Conservation (phyloP, 2,797 vertebrate genomes). For the Dendrocincla tyrannina region DNA sequence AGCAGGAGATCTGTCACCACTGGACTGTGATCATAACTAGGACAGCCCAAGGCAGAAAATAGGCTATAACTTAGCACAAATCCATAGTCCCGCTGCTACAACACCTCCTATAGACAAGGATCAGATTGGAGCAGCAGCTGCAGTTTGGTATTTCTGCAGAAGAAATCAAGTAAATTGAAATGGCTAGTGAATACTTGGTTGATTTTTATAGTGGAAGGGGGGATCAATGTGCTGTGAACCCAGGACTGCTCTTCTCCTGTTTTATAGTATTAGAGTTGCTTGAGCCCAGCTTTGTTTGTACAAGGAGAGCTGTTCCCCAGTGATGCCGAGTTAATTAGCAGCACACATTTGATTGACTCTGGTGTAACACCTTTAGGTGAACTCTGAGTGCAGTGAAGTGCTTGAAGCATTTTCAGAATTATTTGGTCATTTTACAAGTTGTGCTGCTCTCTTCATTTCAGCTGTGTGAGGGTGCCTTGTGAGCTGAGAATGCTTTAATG, state of each 20-base stretch:
- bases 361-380: background rate
- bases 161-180: background rate
- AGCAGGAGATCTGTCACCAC: background rate
- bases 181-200: background rate
- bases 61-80: conserved; percentile 12
- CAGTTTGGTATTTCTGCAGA: background rate
- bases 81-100: background rate
- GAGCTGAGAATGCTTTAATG: background rate
- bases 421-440: background rate
- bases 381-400: background rate
- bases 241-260: background rate
- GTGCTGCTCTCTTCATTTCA: background rate
- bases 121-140: background rate
- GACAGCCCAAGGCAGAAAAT: background rate
- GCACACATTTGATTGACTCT: background rate
- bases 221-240: background rate
- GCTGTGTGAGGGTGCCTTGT: background rate
- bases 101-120: background rate
- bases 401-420: background rate
- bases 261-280: background rate
- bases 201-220: background rate
- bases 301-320: background rate
- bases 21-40: background rate
- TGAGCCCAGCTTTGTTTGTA: background rate
- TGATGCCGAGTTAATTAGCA: background rate